phyloP scores from a whole-genome alignment of 2,113 vertebrate species.

The Empidonax alnorum region DNA sequence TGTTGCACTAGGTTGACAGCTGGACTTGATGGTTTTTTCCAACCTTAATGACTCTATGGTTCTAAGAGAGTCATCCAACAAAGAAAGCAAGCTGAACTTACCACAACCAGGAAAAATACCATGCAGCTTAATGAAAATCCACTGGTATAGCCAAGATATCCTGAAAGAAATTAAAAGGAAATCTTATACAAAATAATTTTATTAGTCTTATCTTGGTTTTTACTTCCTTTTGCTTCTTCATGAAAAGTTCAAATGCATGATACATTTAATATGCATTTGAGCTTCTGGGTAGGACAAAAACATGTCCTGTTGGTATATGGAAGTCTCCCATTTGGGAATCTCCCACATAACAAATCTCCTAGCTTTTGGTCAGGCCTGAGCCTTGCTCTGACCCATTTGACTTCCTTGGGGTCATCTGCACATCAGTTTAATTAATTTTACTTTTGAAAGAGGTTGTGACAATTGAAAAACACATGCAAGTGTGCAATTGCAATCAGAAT shows the following conservation, averaged over 20 bases:
- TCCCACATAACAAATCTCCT: not conserved
- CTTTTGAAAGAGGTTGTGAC: not conserved
- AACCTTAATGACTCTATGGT: not conserved
- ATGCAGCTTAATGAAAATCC: conserved; percentile 85
- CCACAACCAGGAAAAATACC: conserved; percentile 94
- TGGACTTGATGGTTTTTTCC: not conserved
- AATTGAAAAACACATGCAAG: not conserved
- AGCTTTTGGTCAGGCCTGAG: not conserved
- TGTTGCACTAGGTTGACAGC: not conserved
- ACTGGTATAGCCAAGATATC: conserved; percentile 85
- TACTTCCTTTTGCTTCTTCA: not conserved
- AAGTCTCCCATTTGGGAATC: not conserved
- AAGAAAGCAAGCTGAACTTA: conserved; percentile 74
- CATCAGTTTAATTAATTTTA: not conserved
- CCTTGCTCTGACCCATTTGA: not conserved
- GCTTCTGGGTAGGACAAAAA: not conserved
- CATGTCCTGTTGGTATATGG: not conserved
- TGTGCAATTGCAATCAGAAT: not conserved
- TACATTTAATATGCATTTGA: not conserved
- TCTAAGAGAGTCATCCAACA: not conserved
- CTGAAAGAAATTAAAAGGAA: conserved; percentile 70
- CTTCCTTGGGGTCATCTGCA: not conserved
- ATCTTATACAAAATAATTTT: not conserved
- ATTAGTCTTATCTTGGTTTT: not conserved
- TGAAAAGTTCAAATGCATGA: not conserved